phyloP scores from a whole-genome alignment of 1,140 invertebrate species.

The Saccostrea cuccullata region DNA sequence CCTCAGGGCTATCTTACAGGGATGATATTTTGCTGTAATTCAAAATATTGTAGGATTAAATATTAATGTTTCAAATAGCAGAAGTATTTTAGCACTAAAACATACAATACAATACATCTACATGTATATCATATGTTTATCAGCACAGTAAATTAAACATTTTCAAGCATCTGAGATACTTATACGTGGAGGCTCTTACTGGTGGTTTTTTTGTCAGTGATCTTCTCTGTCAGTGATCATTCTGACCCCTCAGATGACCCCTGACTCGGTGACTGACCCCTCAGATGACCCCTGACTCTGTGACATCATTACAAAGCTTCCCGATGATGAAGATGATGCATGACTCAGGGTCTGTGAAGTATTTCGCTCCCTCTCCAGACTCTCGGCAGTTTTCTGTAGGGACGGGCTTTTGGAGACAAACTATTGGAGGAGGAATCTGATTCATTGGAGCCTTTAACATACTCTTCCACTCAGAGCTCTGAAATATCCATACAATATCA shows the following conservation, averaged over 20 bases:
- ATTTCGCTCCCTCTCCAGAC: slow-evolving; percentile 43
- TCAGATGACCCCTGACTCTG: no score
- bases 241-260: no score
- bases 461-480: slow-evolving; percentile 91
- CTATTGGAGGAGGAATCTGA: slow-evolving; percentile 59
- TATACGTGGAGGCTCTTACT: slow-evolving; percentile 38
- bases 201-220: slow-evolving; percentile 40
- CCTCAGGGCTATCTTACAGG: slow-evolving; percentile 87
- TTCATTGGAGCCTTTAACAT: slow-evolving; percentile 83
- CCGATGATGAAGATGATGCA: slow-evolving; percentile 57
- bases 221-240: slow-evolving; percentile 36
- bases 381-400: slow-evolving; percentile 47
- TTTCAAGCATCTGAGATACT: not conserved
- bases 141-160: no score
- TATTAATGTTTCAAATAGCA: not conserved
- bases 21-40: slow-evolving; percentile 69
- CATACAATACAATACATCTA: not conserved
- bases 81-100: not conserved
- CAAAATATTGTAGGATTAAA: not conserved
- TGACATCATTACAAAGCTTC: slow-evolving; percentile 60
- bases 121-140: no score
- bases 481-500: slow-evolving; percentile 28
- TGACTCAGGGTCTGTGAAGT: slow-evolving; percentile 42
- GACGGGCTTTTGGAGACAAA: slow-evolving; percentile 60
- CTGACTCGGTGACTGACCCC: no score